Evolutionary conservation across 2,113 vertebrate species (phyloP), one percentile per base, ranked within the genome.

Genomic region (Chinchilla lanigera): DNA sequence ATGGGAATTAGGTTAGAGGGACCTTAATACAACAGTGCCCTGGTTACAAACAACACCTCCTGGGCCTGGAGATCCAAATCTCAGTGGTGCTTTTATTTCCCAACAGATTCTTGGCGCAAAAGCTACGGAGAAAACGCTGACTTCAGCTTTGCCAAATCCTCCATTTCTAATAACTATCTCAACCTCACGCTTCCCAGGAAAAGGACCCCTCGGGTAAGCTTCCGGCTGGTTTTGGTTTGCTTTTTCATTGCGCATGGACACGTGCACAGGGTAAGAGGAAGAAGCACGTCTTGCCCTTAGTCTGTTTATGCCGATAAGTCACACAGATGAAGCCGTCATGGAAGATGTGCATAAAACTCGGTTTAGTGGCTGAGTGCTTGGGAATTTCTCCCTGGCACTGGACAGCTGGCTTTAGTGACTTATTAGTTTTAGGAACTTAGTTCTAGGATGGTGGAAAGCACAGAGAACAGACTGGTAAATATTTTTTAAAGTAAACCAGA

Each of bases 201-300:
- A 97, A 98, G 99, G 95, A 99, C 99, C 82, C 99, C 99, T 54
- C 99, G 99, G 98, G 99, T 99, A 98, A 98, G 97, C 88, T 69
- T 78, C 0, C 0, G 35, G n/a, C 88, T 30, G 10, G 14, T 13
- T 77, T 94, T 61, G 19, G 13, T 94, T 90, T 87, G 22, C 17
- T 81, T 89, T 87, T 33, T 86, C 61, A 7, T 26, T 71, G 82
- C 44, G 10, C 7, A 0, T 38, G 30, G 41, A 30, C 7, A 7
- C 38, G 4, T 2, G 28, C 33, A 9, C 22, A 16, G 54, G 50
- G 20, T 7, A 13, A 20, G 17, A 56, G 50, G 63, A 41, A 50
- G 16, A 13, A 88, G 41, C 41, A 12, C 33, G n/a, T 87, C 47
- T 2, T 14, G 0, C 7, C 35, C 61, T 93, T 5, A 0, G 7